Conservation (phyloP, 2,888 invertebrate genomes). For the Diaphora mendica region DNA sequence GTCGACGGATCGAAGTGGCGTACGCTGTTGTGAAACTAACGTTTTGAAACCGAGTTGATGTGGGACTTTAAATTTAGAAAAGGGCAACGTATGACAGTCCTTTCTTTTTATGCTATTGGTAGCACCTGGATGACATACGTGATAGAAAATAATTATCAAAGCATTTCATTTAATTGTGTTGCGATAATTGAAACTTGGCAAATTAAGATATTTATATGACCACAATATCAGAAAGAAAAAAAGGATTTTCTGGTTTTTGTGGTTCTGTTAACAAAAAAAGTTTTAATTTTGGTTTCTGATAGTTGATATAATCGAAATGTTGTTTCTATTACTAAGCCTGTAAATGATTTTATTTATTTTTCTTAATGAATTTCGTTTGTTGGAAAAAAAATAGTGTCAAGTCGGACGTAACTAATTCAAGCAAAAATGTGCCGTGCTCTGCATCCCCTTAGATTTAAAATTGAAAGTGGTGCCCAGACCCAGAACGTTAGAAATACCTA, state of each 20-base stretch:
- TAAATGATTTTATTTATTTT: too few relatives aligned
- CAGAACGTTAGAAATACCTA: neutral
- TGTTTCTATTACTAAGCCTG: too few relatives aligned
- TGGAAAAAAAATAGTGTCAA: neutral
- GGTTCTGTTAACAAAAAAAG: neutral
- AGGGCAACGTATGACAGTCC: neutral
- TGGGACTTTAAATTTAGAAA: conserved; percentile 22
- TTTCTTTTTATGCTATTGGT: conserved; percentile 12
- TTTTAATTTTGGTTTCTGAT: too few relatives aligned
- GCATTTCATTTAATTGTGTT: neutral
- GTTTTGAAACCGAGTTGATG: conserved; percentile 52
- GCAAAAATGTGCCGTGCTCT: neutral
- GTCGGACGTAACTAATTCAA: neutral
- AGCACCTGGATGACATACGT: conserved; percentile 22
- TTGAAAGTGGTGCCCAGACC: neutral
- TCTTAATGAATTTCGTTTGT: too few relatives aligned
- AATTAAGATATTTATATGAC: neutral
- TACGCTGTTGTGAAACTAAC: conserved; percentile 58
- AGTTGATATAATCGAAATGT: too few relatives aligned
- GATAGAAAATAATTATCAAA: neutral
- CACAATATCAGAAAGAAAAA: neutral
- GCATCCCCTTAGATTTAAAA: neutral
- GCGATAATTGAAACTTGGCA: neutral
- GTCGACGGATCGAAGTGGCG: conserved; percentile 52
- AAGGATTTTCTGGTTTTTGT: neutral